Conservation (phyloP, 2,888 invertebrate genomes). For the Dynastes hyllus region DNA sequence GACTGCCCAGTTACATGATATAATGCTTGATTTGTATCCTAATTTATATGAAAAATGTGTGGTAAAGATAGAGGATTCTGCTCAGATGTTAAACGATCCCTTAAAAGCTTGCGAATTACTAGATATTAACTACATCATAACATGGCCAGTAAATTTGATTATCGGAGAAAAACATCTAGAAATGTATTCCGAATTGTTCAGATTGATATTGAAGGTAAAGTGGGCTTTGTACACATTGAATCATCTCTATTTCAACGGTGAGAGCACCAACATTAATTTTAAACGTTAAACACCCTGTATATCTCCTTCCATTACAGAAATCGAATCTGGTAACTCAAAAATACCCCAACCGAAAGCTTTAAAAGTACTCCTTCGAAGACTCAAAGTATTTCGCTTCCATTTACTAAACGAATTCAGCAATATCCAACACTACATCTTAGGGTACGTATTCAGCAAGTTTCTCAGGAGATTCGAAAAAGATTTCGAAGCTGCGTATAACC, state of each 20-base stretch:
- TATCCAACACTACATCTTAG: slow-evolving; percentile 67
- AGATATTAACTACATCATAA: slow-evolving; percentile 62
- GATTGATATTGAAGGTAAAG: slow-evolving; percentile 67
- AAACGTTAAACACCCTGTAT: background rate
- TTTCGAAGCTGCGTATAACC: slow-evolving; percentile 65
- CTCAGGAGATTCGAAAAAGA: slow-evolving; percentile 63
- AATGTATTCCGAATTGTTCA: slow-evolving; percentile 66
- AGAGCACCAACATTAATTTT: slow-evolving; percentile 6
- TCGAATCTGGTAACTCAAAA: slow-evolving; percentile 58
- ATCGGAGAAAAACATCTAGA: slow-evolving; percentile 63
- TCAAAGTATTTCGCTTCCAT: slow-evolving; percentile 65
- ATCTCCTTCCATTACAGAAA: slow-evolving; percentile 58
- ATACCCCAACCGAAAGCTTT: slow-evolving; percentile 46
- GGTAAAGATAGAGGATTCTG: slow-evolving; percentile 60
- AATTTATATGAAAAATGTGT: slow-evolving; percentile 64
- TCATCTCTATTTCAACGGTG: slow-evolving; percentile 65
- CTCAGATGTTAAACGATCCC: slow-evolving; percentile 59
- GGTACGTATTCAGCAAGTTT: slow-evolving; percentile 63
- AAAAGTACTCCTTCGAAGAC: slow-evolving; percentile 42
- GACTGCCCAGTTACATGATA: slow-evolving; percentile 67
- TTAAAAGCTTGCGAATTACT: slow-evolving; percentile 62
- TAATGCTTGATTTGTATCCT: slow-evolving; percentile 67
- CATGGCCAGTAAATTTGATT: slow-evolving; percentile 68
- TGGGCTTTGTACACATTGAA: slow-evolving; percentile 68
- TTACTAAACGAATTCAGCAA: slow-evolving; percentile 65